A percentile compares a stretch with the other conserved stretches of the same genome.
Conservation (phyloP, 2,113 vertebrate species). For the Pelusios castaneus region DNA sequence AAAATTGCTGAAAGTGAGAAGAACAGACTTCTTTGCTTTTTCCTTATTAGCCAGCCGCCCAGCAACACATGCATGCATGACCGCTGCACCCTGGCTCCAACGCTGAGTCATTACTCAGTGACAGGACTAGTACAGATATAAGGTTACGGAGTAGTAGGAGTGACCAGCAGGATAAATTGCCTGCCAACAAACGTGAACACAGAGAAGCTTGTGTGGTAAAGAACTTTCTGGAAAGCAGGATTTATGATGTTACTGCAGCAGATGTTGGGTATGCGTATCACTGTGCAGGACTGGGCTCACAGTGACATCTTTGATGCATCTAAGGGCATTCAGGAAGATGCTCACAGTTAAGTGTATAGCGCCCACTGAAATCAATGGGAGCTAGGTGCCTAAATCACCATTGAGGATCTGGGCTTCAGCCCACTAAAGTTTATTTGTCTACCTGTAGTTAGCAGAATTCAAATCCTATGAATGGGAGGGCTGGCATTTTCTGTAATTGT, state of each 20-base stretch:
- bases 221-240: not conserved
- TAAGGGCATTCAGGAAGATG: not conserved
- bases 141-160: not conserved
- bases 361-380: not conserved
- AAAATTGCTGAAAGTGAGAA: not conserved
- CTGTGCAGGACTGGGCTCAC: not conserved
- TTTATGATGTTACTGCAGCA: not conserved
- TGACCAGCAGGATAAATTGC: not conserved
- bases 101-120: not conserved
- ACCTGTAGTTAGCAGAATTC: not conserved
- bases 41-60: not conserved
- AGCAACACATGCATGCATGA: not conserved
- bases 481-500: not conserved
- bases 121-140: rapidly evolving
- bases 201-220: not conserved
- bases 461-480: not conserved
- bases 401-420: not conserved
- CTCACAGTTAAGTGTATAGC: not conserved
- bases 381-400: not conserved
- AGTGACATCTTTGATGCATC: not conserved
- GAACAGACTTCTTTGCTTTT: not conserved
- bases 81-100: not conserved
- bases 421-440: not conserved
- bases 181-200: not conserved
- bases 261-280: not conserved